Base-by-base conservation (phyloP, 2,888 invertebrate genomes). In the Parasteatoda lunata region DNA sequence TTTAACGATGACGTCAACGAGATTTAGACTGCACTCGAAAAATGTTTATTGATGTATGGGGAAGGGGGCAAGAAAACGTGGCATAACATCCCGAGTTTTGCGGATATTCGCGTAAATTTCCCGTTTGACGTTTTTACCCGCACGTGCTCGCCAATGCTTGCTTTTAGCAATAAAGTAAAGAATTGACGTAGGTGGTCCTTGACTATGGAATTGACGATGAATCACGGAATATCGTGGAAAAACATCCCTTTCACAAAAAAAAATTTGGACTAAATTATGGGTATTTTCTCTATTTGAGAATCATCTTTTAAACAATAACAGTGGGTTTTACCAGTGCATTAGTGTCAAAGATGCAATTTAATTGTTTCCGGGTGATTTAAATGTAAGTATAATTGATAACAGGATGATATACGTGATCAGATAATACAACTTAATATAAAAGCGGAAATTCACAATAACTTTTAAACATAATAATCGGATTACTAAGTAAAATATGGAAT, bases 121-220 rank as follows among this genome's bases (percentile, higher is more conserved):
- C 15, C 4, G 48, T n/a, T 54, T 79, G 79, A 77, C 77, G 66
- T 77, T 68, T 52, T 49, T 52, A 52, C 66, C 30, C 54, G 76
- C 82, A 82, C 82, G 82, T 82, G 82, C 70, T 13, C 9, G 69
- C 65, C 49, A 49, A 49, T 45, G 75, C 68, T 81, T 81, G 59
- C 75, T 75, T 54, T 69, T 52, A 72, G 76, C 72, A 72, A 73
- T 65, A 73, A 69, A 45, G 64, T 65, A 52, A 52, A 66, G 49
- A 68, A 81, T 51, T 73, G 52, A 47, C 52, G 59, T 4, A 76
- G 69, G 51, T 52, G 13, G 59, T 59, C 59, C 59, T 59, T 59
- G 59, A 59, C 11, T 59, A 59, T 11, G 59, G 9, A n/a, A 59
- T 59, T 59, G 59, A 59, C 59, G 59, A 9, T 13, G 9, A n/a